Evolutionary conservation across 1,140 invertebrate species (phyloP).

Genomic region (Diorhabda elongata): DNA sequence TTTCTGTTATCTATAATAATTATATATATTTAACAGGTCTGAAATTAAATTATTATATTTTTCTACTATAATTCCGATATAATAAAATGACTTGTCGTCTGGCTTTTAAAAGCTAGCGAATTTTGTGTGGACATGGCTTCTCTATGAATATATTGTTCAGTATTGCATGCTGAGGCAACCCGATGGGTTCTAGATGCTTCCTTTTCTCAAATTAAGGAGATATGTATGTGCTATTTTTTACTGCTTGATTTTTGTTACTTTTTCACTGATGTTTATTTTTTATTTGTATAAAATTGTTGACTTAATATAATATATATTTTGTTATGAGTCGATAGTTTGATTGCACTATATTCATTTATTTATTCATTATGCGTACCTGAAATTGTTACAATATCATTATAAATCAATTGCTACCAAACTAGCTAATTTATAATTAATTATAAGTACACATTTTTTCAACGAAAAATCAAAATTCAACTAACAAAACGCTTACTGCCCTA

Average conservation of each 20-base stretch:
- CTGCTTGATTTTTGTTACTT: conserved; percentile 43
- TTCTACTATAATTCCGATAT: neutral
- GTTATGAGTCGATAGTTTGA: conserved; percentile 42
- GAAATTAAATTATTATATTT: too few species aligned
- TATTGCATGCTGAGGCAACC: conserved; percentile 36
- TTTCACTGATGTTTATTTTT: conserved; percentile 43
- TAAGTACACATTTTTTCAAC: conserved; percentile 31
- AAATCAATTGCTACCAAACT: conserved; percentile 22
- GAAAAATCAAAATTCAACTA: conserved; percentile 36
- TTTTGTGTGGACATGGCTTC: conserved; percentile 28
- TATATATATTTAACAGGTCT: too few species aligned
- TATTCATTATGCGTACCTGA: conserved; percentile 41
- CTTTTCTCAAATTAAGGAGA: conserved; percentile 33
- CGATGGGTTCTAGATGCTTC: conserved; percentile 42
- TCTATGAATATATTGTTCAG: conserved; percentile 25
- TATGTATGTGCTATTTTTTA: conserved; percentile 37
- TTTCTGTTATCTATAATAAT: too few species aligned
- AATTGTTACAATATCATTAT: conserved; percentile 26
- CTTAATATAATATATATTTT: conserved; percentile 47
- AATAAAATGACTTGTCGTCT: neutral
- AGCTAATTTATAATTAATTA: conserved; percentile 32
- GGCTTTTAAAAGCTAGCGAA: conserved; percentile 1
- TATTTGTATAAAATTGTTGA: conserved; percentile 46
- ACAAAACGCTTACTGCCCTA: conserved; percentile 26
- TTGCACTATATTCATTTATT: conserved; percentile 25